Evolutionary conservation across 2,797 vertebrate genomes (phyloP).

Genomic region (Astyanax mexicanus): DNA sequence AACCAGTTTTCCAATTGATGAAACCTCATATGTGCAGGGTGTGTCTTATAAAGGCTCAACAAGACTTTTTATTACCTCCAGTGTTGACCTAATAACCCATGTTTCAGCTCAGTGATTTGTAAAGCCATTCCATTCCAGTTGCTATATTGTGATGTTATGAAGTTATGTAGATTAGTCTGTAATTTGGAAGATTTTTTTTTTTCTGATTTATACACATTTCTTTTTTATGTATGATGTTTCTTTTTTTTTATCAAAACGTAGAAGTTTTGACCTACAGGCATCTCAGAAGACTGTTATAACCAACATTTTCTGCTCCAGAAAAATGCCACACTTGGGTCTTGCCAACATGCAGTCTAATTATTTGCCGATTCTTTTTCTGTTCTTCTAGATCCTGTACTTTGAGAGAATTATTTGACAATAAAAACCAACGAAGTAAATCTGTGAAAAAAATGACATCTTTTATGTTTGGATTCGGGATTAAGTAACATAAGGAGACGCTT

Average conservation of each 20-base stretch:
- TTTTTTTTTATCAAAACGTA: neutral
- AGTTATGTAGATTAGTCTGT: neutral
- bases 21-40: neutral
- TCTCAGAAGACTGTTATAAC: neutral
- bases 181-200: neutral
- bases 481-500: neutral
- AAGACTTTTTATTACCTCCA: neutral
- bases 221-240: constrained; percentile 1
- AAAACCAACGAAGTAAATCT: constrained; percentile 51
- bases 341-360: constrained; percentile 4
- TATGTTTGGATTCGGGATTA: constrained; percentile 45
- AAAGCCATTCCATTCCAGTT: constrained; percentile 5
- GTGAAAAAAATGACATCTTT: constrained; percentile 45
- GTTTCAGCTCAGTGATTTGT: constrained; percentile 19
- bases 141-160: neutral
- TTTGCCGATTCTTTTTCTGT: constrained; percentile 44
- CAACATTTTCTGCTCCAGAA: neutral
- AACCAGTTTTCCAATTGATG: neutral
- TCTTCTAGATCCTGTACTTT: constrained; percentile 42
- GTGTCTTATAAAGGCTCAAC: constrained; percentile 1
- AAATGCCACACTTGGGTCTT: neutral
- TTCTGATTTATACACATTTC: neutral
- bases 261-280: neutral
- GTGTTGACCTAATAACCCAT: neutral
- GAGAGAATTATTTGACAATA: constrained; percentile 57